phyloP scores from a whole-genome alignment of 2,113 vertebrate species.

The Orthonyx spaldingii region DNA sequence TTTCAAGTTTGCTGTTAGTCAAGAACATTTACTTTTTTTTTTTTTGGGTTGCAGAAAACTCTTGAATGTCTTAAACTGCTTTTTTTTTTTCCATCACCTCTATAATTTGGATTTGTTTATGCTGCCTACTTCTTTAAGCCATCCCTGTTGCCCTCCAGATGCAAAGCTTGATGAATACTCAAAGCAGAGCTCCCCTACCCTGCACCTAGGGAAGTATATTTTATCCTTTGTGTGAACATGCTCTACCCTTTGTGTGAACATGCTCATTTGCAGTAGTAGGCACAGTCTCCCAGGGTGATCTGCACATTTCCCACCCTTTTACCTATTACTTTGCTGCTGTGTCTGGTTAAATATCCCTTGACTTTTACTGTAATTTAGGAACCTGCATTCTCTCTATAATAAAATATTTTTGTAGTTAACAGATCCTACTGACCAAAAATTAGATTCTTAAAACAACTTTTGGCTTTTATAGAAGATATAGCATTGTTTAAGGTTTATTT shows the following conservation, averaged over 20 bases:
- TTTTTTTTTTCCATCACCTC: neutral
- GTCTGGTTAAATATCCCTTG: neutral
- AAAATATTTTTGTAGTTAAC: neutral
- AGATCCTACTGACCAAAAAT: neutral
- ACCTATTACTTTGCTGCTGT: neutral
- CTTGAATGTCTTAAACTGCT: too few species aligned
- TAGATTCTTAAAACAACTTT: neutral
- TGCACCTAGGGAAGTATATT: neutral
- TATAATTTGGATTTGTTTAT: neutral
- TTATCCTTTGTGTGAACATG: neutral
- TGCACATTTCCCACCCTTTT: neutral
- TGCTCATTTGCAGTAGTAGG: neutral
- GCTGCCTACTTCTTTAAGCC: neutral
- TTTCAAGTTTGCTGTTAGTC: neutral
- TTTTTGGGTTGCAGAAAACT: neutral
- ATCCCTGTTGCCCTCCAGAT: neutral
- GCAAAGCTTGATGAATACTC: neutral
- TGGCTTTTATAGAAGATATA: neutral
- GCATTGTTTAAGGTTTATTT: neutral
- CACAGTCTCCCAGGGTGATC: neutral
- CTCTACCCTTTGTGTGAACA: neutral
- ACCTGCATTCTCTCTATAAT: neutral
- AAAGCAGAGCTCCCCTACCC: neutral
- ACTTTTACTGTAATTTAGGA: neutral
- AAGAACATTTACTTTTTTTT: neutral